Percentiles rank a stretch among this genome's conserved stretches.
phyloP scores from a whole-genome alignment of 2,113 vertebrate genomes.

The Prunella himalayana region DNA sequence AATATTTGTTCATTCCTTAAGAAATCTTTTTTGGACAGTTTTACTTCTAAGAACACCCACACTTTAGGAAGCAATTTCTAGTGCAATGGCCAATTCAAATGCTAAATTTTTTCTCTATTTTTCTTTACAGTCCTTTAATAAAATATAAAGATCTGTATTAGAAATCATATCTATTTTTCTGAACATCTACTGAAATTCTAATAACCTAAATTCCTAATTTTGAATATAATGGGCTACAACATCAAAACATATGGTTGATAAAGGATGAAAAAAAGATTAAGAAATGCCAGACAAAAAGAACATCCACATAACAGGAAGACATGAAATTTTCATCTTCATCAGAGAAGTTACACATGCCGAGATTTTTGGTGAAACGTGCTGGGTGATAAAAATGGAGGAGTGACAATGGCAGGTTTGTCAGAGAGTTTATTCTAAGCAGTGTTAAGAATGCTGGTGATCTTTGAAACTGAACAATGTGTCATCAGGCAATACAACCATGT shows the following conservation, averaged over 20 bases:
- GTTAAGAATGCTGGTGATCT: background rate
- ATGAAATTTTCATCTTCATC: background rate
- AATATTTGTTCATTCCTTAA: background rate
- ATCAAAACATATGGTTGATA: background rate
- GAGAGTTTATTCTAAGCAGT: background rate
- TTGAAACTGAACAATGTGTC: background rate
- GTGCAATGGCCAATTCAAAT: background rate
- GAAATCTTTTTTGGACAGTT: background rate
- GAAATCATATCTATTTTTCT: background rate
- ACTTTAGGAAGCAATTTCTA: background rate
- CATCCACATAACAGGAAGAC: background rate
- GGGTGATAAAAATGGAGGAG: background rate
- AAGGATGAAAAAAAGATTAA: background rate
- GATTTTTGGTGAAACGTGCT: constrained; percentile 32
- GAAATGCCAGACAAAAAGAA: background rate
- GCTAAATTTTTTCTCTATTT: background rate
- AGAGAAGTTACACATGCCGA: constrained; percentile 1
- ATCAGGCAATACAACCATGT: background rate
- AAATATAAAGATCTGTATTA: background rate
- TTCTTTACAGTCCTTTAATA: background rate
- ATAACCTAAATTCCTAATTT: background rate
- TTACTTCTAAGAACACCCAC: background rate
- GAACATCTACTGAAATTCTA: background rate
- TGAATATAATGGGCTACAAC: background rate
- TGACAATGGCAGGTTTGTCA: background rate